These are phyloP conservation scores for Dasyurus viverrinus DNA, from an alignment of 2,113 vertebrate species.

Conservation along the genomic window DNA sequence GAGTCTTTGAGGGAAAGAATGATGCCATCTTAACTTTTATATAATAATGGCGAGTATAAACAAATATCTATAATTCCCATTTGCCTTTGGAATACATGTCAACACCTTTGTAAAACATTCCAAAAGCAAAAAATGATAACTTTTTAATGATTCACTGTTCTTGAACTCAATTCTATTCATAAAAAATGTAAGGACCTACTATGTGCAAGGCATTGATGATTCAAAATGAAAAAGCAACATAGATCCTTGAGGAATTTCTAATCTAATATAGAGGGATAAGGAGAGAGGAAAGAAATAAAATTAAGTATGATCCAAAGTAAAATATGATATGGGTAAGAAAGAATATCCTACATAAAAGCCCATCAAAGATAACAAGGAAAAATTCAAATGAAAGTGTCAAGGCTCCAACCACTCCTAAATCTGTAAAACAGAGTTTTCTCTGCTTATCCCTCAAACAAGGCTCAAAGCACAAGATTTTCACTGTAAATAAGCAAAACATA, in stretches of 20 bases:
- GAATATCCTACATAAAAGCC: background rate
- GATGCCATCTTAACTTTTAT: background rate
- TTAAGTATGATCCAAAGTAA: background rate
- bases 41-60: background rate
- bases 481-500: background rate
- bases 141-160: background rate
- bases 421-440: background rate
- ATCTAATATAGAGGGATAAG: background rate
- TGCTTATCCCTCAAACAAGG: background rate
- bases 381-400: background rate
- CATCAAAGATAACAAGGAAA: background rate
- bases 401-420: background rate
- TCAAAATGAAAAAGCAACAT: background rate
- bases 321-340: background rate
- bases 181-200: background rate
- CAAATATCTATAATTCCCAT: background rate
- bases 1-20: background rate
- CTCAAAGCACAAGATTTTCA: background rate
- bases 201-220: background rate
- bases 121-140: background rate
- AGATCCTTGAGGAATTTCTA: background rate
- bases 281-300: background rate
- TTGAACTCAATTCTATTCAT: background rate
- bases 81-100: background rate
- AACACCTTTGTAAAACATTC: background rate